Conservation (phyloP, 2,797 vertebrate genomes). For the Hafferia zeledoni region DNA sequence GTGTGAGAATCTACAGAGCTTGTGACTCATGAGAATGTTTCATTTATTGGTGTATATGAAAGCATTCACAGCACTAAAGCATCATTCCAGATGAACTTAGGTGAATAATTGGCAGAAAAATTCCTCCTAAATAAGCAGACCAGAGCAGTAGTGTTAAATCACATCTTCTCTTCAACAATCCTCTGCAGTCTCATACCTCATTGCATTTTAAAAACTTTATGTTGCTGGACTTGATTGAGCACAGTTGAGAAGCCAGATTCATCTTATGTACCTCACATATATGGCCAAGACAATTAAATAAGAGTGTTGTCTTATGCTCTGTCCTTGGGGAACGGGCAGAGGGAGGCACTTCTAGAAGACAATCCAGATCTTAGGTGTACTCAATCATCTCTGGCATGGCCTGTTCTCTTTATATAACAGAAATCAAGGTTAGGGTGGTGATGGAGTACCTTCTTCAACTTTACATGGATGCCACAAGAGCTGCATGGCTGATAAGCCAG, state of each 20-base stretch:
- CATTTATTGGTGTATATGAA: conserved; percentile 61
- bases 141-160: conserved; percentile 21
- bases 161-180: conserved; percentile 12
- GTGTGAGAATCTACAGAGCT: conserved; percentile 49
- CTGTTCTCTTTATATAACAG: not conserved
- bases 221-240: not conserved
- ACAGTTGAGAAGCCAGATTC: not conserved
- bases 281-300: not conserved
- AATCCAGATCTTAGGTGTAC: not conserved
- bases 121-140: conserved; percentile 45
- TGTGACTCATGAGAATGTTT: conserved; percentile 61
- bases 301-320: not conserved
- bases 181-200: not conserved
- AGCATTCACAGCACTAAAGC: conserved; percentile 57
- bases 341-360: not conserved
- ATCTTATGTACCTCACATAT: not conserved
- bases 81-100: conserved; percentile 48
- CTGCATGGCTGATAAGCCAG: not conserved
- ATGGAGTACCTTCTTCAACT: not conserved
- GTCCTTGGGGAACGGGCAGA: not conserved
- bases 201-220: not conserved
- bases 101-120: conserved; percentile 57
- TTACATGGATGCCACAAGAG: not conserved
- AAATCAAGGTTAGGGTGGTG: not conserved
- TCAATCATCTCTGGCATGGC: not conserved